A percentile compares a stretch with the other conserved stretches of the same genome.
phyloP scores from a whole-genome alignment of 2,113 vertebrate species.

The Trogon surrucura region DNA sequence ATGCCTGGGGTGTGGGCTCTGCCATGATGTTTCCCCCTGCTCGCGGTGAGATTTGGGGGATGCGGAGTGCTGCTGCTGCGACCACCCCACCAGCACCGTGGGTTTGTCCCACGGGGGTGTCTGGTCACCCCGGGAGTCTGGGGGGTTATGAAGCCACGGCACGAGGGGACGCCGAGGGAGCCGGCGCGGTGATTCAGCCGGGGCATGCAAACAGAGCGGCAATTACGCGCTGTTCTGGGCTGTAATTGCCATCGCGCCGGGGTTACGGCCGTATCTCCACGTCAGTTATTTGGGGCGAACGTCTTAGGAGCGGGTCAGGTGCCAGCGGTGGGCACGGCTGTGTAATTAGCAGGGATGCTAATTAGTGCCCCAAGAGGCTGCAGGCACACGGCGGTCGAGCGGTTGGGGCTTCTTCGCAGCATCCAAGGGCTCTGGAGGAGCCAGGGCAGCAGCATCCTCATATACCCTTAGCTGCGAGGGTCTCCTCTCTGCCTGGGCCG shows the following conservation, averaged over 20 bases:
- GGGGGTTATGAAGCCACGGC: rapidly evolving
- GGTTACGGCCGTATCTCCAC: neutral
- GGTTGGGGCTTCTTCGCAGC: neutral
- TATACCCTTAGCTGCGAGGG: rapidly evolving
- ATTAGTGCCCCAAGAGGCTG: neutral
- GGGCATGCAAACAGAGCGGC: neutral
- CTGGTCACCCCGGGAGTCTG: rapidly evolving
- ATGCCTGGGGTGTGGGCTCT: neutral
- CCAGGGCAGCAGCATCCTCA: neutral
- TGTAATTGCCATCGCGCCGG: neutral
- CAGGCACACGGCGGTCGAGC: neutral
- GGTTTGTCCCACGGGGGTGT: neutral
- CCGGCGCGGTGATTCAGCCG: neutral
- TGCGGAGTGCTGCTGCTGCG: rapidly evolving
- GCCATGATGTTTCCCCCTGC: rapidly evolving
- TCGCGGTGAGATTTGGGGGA: neutral
- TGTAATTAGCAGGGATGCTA: constrained; percentile 24
- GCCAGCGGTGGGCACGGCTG: neutral
- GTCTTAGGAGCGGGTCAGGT: neutral
- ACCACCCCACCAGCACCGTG: neutral
- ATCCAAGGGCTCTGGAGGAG: neutral
- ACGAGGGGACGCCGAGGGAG: neutral
- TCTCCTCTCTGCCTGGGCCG: rapidly evolving
- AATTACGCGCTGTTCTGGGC: neutral
- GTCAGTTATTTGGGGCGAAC: constrained; percentile 45